Percentiles rank a stretch among this genome's conserved stretches.
Evolutionary conservation across 2,113 vertebrate genomes (phyloP).

Genomic region (Percina caprodes): DNA sequence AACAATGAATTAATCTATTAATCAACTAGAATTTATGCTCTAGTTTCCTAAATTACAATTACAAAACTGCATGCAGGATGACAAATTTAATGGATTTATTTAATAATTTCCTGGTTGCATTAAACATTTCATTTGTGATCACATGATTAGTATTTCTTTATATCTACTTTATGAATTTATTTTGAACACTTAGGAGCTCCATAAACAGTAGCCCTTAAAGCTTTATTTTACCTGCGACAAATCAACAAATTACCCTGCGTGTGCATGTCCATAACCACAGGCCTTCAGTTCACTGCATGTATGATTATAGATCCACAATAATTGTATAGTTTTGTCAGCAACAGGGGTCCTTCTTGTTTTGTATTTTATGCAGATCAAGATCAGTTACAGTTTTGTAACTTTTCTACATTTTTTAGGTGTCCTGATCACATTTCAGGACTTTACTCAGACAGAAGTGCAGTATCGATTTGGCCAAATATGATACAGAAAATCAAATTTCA

Average conservation of each 20-base stretch:
- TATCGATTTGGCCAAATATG: not conserved
- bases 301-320: not conserved
- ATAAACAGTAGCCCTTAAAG: not conserved
- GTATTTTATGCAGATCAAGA: not conserved
- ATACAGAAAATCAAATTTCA: conserved; percentile 29
- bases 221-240: not conserved
- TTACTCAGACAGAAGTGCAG: not conserved
- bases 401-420: not conserved
- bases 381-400: not conserved
- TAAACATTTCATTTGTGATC: not conserved
- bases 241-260: not conserved
- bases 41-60: not conserved
- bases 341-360: not conserved
- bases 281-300: not conserved
- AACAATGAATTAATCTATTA: not conserved
- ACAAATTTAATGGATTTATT: not conserved
- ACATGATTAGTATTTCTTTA: not conserved
- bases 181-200: not conserved
- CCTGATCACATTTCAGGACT: not conserved
- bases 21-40: not conserved
- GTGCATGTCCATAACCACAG: not conserved
- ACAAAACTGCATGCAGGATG: not conserved
- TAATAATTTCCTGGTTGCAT: not conserved
- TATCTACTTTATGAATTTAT: not conserved
- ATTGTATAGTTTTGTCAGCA: not conserved